Percentiles rank a stretch among this genome's conserved stretches.
phyloP scores from a whole-genome alignment of 2,113 vertebrate genomes.

The Triplophysa tibetana region DNA sequence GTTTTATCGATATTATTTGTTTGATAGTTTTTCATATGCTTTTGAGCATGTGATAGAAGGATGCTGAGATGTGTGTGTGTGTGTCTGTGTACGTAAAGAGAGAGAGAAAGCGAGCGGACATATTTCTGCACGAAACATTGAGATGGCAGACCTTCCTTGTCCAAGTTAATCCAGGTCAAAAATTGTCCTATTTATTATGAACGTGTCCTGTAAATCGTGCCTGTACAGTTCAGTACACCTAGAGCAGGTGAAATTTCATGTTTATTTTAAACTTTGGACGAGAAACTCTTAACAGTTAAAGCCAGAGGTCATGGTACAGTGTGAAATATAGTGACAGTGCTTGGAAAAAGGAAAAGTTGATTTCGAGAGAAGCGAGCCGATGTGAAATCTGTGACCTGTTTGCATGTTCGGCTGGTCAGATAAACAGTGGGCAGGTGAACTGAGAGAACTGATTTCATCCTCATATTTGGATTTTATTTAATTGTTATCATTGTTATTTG shows the following conservation, averaged over 20 bases:
- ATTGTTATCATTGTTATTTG: conserved; percentile 22
- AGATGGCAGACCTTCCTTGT: conserved; percentile 58
- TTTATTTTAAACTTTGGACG: conserved; percentile 62
- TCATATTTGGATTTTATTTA: conserved; percentile 37
- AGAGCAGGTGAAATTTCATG: conserved; percentile 47
- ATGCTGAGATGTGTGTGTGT: conserved; percentile 45
- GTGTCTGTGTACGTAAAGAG: conserved; percentile 38
- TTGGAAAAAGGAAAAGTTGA: conserved; percentile 30
- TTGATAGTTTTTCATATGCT: conserved; percentile 53
- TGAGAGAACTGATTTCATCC: conserved; percentile 53
- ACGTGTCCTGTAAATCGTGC: conserved; percentile 75
- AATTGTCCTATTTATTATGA: conserved; percentile 80
- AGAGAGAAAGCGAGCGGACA: background rate
- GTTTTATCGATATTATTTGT: conserved; percentile 65
- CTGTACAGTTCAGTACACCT: conserved; percentile 78
- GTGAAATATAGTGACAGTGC: conserved; percentile 17
- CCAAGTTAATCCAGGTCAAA: conserved; percentile 62
- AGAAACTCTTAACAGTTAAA: conserved; percentile 57
- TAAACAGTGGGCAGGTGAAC: conserved; percentile 62
- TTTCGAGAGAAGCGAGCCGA: conserved; percentile 52
- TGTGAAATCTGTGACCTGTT: conserved; percentile 68
- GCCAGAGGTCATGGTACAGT: conserved; percentile 25
- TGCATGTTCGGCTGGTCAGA: conserved; percentile 78
- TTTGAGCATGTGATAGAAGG: conserved; percentile 61
- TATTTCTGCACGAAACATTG: conserved; percentile 31